These are phyloP conservation scores for Branchinecta lynchi DNA, from an alignment of 1,140 invertebrate genomes.

Conservation along the genomic window DNA sequence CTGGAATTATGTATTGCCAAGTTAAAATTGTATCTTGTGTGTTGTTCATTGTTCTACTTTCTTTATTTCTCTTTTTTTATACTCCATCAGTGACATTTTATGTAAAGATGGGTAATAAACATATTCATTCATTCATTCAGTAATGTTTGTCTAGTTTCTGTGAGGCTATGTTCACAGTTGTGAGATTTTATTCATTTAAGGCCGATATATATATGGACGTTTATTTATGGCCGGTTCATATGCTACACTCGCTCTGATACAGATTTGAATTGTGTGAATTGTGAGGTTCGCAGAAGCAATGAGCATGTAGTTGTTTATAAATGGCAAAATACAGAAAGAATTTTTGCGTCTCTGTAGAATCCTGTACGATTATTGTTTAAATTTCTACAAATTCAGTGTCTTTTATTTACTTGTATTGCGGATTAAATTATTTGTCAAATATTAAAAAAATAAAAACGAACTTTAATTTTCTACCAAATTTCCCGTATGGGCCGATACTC, in stretches of 20 bases:
- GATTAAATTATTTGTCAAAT: background rate
- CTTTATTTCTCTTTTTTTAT: too few relatives aligned
- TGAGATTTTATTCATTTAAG: background rate
- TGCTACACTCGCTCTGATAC: background rate
- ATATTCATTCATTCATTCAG: too few relatives aligned
- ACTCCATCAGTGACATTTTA: too few relatives aligned
- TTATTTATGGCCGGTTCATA: background rate
- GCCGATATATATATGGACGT: background rate
- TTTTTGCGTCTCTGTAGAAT: background rate
- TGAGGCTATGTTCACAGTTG: background rate
- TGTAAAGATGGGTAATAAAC: too few relatives aligned
- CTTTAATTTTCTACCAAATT: too few relatives aligned
- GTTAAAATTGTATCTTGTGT: too few relatives aligned
- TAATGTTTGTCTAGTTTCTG: too few relatives aligned
- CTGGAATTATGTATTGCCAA: too few relatives aligned
- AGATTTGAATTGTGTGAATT: background rate
- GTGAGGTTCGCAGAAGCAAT: background rate
- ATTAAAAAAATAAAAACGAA: too few relatives aligned
- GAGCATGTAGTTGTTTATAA: background rate
- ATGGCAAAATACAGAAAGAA: too few relatives aligned
- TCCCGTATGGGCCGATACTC: too few relatives aligned
- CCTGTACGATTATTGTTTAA: background rate
- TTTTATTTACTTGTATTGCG: slow-evolving; percentile 11
- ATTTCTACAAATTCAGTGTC: background rate
- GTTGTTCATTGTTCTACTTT: too few relatives aligned